Evolutionary conservation across 1,140 invertebrate species (phyloP), one percentile per base, ranked within the genome.

Genomic region (Pseudomyrmex sp.): DNA sequence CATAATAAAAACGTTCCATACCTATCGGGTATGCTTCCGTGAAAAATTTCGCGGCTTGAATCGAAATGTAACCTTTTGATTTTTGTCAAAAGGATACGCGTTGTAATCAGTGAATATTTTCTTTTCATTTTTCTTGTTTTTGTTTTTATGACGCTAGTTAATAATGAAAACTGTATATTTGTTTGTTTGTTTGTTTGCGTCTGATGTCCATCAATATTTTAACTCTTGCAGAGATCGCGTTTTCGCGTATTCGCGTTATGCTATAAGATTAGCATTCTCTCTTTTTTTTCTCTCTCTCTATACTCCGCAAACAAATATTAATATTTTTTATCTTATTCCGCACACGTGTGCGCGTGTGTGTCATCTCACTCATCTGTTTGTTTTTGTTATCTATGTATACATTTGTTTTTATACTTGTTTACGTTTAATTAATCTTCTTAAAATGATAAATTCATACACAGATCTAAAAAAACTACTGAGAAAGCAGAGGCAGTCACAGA

Each of bases 1-100:
- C 93, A 93, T 94, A 93, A 94, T 94, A 93, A 93, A 93, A 93
- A 92, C 87, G 88, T 91, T 91, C 92, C 59, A 59, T 80, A 85
- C 85, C 80, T 82, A 84, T 35, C 35, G 35, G 35, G 0, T 35
- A 0, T 5, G 35, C 35, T 35, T 35, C 35, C 35, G 82, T 80
- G 70, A 72, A 59, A 72, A 70, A 80, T 80, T 72, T 35, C 13
- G 84, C 66, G 84, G 72, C 82, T 84, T 5, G 9, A 48, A 7
- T 12, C 66, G 35, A 20, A 63, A 66, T 18, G 65, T 59, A 79
- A 56, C 44, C 50, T 12, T n/a, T 44, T 35, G 59, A 52, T 15
- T 44, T 35, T 35, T 46, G 50, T 46, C n/a, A 35, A n/a, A 23
- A 69, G 65, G 0, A 20, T 10, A 59, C 48, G 35, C 50, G 26